Evolutionary conservation across 2,113 vertebrate species (phyloP), one percentile per base, ranked within the genome.

Genomic region (Desmodus rotundus): DNA sequence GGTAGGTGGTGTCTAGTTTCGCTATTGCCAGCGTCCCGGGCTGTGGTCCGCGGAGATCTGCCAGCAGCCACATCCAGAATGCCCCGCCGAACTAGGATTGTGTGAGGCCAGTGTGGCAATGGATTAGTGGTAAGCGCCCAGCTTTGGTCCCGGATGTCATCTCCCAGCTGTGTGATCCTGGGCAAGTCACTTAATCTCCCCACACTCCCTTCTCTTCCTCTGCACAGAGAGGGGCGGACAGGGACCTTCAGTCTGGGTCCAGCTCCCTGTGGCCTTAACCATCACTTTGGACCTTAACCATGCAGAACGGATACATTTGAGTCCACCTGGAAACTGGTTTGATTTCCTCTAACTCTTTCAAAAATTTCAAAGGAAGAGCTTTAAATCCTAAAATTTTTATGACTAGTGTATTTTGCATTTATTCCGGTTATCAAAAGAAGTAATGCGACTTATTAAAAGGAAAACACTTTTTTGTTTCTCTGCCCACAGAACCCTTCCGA

Each of bases 151-250:
- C 36, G 52, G 78, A 81, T 70, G 78, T 91, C 50, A 47, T 43
- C 56, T 91, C 67, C 38, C 74, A 45, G 89, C 63, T 76, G 56
- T 87, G 89, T 47, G 93, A 87, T 91, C 89, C 78, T 15, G 43
- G 87, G 73, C 41, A 92, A 94, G 47, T 85, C 76, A 78, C 50
- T 87, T 89, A 65, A 76, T 94, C 73, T 78, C 38, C 52, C 22
- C 22, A 0, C 1, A 43, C 41, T 58, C 63, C 72, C 36, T 5
- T 16, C 43, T 89, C 68, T 54, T 50, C 50, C 81, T 77, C 65
- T 38, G 7, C 14, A 4, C 11, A 76, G 38, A 15, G 17, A 74
- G 0, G 85, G 36, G 11, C 7, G 22, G 54, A 3, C 20, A 4
- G 4, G 28, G 19, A 6, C 2, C 28, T 38, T 61, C 61, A 65